Evolutionary conservation across 2,888 invertebrate species (phyloP).

Genomic region (Acronicta psi): DNA sequence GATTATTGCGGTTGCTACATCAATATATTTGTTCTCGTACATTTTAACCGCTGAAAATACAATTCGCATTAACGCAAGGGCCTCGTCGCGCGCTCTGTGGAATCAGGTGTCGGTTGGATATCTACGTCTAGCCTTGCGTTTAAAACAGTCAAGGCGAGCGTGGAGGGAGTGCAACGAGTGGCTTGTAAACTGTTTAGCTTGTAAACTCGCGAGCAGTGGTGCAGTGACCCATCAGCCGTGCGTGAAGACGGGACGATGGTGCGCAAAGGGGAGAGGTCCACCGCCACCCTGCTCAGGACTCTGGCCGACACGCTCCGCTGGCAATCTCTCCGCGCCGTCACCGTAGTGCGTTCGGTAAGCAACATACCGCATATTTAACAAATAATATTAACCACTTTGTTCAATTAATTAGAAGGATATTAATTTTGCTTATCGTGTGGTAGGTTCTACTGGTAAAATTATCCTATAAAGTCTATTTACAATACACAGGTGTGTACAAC

Average conservation of each 20-base stretch:
- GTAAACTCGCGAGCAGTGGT: constrained; percentile 70
- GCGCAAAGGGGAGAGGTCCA: constrained; percentile 83
- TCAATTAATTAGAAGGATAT: constrained; percentile 8
- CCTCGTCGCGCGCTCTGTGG: constrained; percentile 56
- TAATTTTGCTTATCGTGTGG: constrained; percentile 9
- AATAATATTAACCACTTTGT: constrained; percentile 19
- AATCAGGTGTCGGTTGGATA: constrained; percentile 54
- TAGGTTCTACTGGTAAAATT: constrained; percentile 39
- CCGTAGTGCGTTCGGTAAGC: constrained; percentile 77
- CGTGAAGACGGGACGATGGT: constrained; percentile 86
- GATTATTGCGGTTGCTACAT: constrained; percentile 86
- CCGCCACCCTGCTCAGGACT: constrained; percentile 82
- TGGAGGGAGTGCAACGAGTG: constrained; percentile 59
- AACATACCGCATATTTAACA: constrained; percentile 45
- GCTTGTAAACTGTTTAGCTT: constrained; percentile 65
- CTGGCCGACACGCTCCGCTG: constrained; percentile 84
- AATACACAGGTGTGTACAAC: constrained; percentile 48
- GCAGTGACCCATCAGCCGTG: constrained; percentile 85
- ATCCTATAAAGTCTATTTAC: constrained; percentile 40
- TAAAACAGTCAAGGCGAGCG: constrained; percentile 71
- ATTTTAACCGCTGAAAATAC: constrained; percentile 61
- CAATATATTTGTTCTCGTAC: constrained; percentile 68
- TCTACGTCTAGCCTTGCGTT: constrained; percentile 67
- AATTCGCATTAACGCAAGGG: constrained; percentile 60
- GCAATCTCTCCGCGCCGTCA: constrained; percentile 77